Evolutionary conservation across 2,888 invertebrate genomes (phyloP), one percentile per base, ranked within the genome.

Genomic region (Dione juno): DNA sequence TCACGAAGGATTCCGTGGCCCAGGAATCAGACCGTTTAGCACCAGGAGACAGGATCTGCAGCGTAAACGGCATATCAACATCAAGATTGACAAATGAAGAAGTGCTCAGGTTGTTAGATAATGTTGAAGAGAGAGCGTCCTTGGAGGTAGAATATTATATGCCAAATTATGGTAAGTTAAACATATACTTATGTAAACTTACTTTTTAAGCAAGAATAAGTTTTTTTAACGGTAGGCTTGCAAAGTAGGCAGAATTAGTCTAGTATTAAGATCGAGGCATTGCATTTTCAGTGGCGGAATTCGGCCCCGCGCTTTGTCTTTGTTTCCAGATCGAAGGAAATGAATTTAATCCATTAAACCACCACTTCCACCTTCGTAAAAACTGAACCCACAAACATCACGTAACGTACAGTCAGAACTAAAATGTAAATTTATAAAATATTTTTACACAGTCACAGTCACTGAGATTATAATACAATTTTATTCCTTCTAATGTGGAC

Each of bases 81-180:
- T 94, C 95, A 13, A 94, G 95, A 68, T 94, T 97, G 80, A 95
- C 95, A 71, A 96, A 97, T 82, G 96, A 96, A 76, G 97, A 97
- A 83, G 96, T 97, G 43, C 94, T 96, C 76, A 94, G 96, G 76
- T 86, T 96, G 16, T 86, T 97, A 77, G 96, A 96, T 83, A 96
- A 96, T 86, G 95, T 96, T 19, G 96, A 96, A 75, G 95, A 95
- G 72, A 94, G 95, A 67, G 96, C 97, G 10, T 94, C 96, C n/a
- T 89, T 97, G 80, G 97, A 97, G 89, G 95, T 97, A 75, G 97
- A 97, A 83, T 97, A 97, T 88, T 96, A 96, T 74, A 94, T 97
- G 84, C 97, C 97, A 40, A 96, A 96, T 82, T 95, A 96, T 88
- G 95, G 97, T 97, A 86, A 95, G 94, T 91, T 28, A 28, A 6